phyloP scores from a whole-genome alignment of 1,140 invertebrate genomes.

The Anthonomus grandis region DNA sequence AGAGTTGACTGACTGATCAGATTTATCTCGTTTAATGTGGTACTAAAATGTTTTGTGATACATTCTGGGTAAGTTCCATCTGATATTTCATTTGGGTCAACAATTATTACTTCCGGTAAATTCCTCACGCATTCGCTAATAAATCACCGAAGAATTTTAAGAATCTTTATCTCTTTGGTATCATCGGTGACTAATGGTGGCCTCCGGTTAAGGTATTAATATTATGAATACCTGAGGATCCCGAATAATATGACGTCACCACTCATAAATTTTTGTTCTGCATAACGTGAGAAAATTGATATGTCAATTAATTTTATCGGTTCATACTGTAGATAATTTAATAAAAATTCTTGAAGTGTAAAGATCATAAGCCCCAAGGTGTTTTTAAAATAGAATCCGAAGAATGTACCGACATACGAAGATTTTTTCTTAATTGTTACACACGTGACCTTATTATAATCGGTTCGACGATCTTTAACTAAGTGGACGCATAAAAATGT shows the following conservation, averaged over 20 bases:
- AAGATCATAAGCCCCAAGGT: background rate
- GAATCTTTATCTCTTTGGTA: constrained; percentile 6
- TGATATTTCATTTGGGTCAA: no score
- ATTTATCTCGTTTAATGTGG: no score
- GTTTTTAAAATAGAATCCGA: no score
- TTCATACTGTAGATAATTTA: background rate
- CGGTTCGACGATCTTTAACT: background rate
- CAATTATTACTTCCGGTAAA: no score
- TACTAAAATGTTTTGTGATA: no score
- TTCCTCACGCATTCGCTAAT: no score
- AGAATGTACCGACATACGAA: no score
- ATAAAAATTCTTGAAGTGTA: background rate
- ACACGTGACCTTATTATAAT: background rate
- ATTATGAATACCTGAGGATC: no score
- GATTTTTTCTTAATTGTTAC: no score
- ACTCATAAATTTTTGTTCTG: background rate
- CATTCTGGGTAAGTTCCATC: no score
- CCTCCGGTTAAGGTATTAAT: constrained; percentile 7
- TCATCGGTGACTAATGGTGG: constrained; percentile 11
- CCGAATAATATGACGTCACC: no score
- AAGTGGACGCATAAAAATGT: background rate
- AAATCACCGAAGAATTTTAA: constrained; percentile 9
- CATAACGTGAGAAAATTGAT: background rate
- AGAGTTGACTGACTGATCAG: no score
- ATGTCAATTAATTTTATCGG: background rate